phyloP scores from a whole-genome alignment of 2,797 vertebrate genomes.

The Lerista edwardsae region DNA sequence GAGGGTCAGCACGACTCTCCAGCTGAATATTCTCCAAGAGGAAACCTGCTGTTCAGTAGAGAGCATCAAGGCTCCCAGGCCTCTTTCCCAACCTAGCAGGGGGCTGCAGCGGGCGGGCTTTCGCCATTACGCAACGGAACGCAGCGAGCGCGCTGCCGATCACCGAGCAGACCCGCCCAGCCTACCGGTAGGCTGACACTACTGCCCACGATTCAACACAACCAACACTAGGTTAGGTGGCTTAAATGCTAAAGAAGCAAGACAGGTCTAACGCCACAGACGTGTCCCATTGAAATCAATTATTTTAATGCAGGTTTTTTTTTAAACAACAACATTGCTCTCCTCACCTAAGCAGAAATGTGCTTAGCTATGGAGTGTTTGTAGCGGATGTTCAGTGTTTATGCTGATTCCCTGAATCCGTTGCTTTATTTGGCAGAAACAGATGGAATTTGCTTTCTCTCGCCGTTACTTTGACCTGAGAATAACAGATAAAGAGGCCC shows the following conservation, averaged over 20 bases:
- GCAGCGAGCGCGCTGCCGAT: too few relatives aligned
- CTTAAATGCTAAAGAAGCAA: not conserved
- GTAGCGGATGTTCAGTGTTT: not conserved
- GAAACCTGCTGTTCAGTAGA: too few relatives aligned
- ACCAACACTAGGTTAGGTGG: not conserved
- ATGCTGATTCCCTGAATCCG: constrained; percentile 1
- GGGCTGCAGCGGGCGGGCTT: too few relatives aligned
- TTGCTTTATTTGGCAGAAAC: constrained; percentile 11
- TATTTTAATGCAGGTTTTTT: not conserved
- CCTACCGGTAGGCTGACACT: too few relatives aligned
- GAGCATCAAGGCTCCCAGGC: too few relatives aligned
- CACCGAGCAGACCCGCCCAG: too few relatives aligned
- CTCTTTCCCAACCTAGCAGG: too few relatives aligned
- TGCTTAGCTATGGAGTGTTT: not conserved
- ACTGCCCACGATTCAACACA: not conserved
- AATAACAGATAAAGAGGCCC: constrained; percentile 11
- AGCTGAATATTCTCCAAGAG: too few relatives aligned
- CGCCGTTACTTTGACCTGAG: constrained; percentile 11
- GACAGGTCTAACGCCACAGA: not conserved
- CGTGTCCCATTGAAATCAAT: constrained; percentile 10
- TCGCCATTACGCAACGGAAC: too few relatives aligned
- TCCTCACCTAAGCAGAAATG: not conserved
- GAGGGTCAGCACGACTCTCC: too few relatives aligned
- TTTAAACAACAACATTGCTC: not conserved
- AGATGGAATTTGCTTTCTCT: constrained; percentile 4